A percentile compares a stretch with the other conserved stretches of the same genome.
phyloP scores from a whole-genome alignment of 2,888 invertebrate genomes.

The Meghimatium bilineatum region DNA sequence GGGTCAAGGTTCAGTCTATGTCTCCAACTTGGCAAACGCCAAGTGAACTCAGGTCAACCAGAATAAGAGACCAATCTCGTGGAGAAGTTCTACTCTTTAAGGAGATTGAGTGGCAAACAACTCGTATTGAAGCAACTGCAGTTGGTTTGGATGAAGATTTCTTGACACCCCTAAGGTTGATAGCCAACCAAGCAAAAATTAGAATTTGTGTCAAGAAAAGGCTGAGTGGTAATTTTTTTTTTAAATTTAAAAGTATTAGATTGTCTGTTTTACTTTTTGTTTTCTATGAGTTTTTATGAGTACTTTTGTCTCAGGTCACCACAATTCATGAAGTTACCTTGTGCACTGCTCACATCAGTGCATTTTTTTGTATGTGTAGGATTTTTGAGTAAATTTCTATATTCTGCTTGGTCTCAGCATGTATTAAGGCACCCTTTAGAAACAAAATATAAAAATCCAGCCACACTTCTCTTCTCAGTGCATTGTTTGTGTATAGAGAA shows the following conservation, averaged over 20 bases:
- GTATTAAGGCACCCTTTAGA: no score
- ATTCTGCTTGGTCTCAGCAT: no score
- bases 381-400: no score
- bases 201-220: slow-evolving; percentile 96
- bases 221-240: slow-evolving; percentile 83
- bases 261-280: not conserved
- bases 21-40: slow-evolving; percentile 90
- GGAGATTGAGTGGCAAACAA: slow-evolving; percentile 94
- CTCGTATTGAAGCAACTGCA: slow-evolving; percentile 93
- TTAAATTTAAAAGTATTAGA: no score
- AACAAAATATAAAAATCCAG: no score
- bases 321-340: no score
- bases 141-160: slow-evolving; percentile 53
- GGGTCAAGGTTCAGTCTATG: slow-evolving; percentile 94
- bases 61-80: slow-evolving; percentile 91
- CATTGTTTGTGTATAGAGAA: no score
- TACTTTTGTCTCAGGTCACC: not conserved
- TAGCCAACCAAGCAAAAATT: slow-evolving; percentile 95
- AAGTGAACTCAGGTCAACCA: slow-evolving; percentile 91
- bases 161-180: slow-evolving; percentile 89
- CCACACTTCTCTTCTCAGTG: no score
- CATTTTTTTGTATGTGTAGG: no score
- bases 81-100: slow-evolving; percentile 97
- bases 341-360: no score
- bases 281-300: not conserved